Evolutionary conservation across 2,888 invertebrate genomes (phyloP), one percentile per base, ranked within the genome.

Genomic region (Apamea anceps): DNA sequence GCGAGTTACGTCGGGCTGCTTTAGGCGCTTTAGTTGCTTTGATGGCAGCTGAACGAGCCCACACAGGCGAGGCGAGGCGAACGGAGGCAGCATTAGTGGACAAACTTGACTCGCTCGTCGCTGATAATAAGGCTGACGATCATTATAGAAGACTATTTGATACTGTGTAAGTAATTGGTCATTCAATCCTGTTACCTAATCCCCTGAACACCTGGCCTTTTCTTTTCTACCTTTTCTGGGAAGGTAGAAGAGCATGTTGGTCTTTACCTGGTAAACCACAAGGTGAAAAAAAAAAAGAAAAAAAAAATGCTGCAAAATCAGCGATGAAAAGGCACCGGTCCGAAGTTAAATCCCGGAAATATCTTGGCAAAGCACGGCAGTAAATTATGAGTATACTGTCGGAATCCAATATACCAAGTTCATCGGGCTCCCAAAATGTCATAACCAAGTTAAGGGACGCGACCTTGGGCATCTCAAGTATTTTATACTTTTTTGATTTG

Each of bases 81-180:
- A 99, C 99, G 2, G 99, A 99, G 93, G 99, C 99, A 37, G 99
- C 99, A 89, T 96, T 99, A 8, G 99, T 99, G 74, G 99, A 99
- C 93, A 99, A 99, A 93, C 96, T 99, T 88, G 99, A 99, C 96
- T 98, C 99, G 85, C 96, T 99, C 48, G 98, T 99, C 70, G 99
- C 99, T 80, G 99, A 99, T 92, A 99, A 99, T 94, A 99, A 99
- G 93, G 99, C 99, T 0, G 99, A 99, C 90, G 99, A 99, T 92
- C 99, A 99, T 92, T 99, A 99, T 93, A 97, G 99, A 82, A 98
- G 99, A 84, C 97, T 99, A n/a, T 99, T 99, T 94, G 99, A 99
- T 92, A 99, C 99, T 76, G 99, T 99, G 99, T 99, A 97, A 99
- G 99, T 98, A 60, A 37, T 65, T 65, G 10, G 12, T 12, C 5